These are phyloP conservation scores for Siniperca scherzeri DNA, from an alignment of 2,797 vertebrate species.

Conservation along the genomic window DNA sequence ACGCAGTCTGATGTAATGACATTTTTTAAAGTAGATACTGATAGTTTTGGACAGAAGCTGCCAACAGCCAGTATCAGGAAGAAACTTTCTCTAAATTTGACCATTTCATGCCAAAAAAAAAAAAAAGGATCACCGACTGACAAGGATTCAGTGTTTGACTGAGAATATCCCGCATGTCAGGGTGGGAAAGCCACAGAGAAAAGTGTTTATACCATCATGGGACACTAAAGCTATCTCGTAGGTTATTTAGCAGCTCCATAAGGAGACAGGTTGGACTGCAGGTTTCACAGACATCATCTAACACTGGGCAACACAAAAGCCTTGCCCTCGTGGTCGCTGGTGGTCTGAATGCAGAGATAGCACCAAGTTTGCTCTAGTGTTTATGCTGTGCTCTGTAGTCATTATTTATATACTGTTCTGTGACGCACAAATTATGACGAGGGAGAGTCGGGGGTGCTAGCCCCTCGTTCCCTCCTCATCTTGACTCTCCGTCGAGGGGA, in stretches of 20 bases:
- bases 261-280: neutral
- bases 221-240: neutral
- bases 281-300: neutral
- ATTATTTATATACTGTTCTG: slow-evolving; percentile 73
- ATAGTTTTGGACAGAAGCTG: slow-evolving; percentile 4
- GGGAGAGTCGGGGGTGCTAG: neutral
- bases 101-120: slow-evolving; percentile 54
- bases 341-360: slow-evolving; percentile 39
- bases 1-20: neutral
- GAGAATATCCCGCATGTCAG: neutral
- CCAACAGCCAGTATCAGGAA: neutral
- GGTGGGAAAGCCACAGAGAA: neutral
- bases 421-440: slow-evolving; percentile 72
- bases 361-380: slow-evolving; percentile 48
- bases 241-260: neutral
- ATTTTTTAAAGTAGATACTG: neutral
- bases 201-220: slow-evolving; percentile 5
- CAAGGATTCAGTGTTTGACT: neutral
- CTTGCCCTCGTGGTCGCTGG: neutral
- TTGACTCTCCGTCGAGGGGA: neutral
- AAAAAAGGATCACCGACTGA: neutral
- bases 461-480: neutral
- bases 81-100: slow-evolving; percentile 6
- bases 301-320: neutral
- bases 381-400: slow-evolving; percentile 54